A percentile compares a stretch with the other conserved stretches of the same genome.
phyloP scores from a whole-genome alignment of 2,888 invertebrate genomes.

The Tipula vernalis region DNA sequence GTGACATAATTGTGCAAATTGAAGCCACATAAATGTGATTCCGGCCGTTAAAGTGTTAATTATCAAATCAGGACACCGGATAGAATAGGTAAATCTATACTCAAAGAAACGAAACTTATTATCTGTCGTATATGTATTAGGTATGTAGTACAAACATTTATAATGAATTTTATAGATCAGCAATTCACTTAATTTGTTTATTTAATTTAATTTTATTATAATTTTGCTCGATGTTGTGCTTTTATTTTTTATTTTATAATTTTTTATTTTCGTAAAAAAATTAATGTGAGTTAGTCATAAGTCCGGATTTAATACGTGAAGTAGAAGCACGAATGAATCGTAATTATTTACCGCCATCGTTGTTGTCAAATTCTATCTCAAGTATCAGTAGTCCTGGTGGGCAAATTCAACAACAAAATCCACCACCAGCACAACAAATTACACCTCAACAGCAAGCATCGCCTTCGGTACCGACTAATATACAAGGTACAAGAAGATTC shows the following conservation, averaged over 20 bases:
- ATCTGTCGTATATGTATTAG: neutral
- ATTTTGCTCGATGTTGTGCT: conserved; percentile 18
- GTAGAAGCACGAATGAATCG: conserved; percentile 80
- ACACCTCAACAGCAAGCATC: conserved; percentile 21
- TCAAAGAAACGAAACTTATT: no score
- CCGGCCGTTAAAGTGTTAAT: no score
- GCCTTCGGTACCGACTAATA: conserved; percentile 20
- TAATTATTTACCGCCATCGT: conserved; percentile 60
- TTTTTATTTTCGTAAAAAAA: conserved; percentile 8
- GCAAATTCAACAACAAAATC: conserved; percentile 29
- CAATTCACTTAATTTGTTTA: conserved; percentile 16
- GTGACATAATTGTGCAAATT: no score
- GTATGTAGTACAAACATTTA: neutral
- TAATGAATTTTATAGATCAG: neutral
- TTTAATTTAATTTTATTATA: conserved; percentile 21
- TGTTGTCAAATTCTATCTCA: conserved; percentile 39
- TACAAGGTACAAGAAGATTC: conserved; percentile 16
- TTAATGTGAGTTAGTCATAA: conserved; percentile 52
- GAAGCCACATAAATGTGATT: no score
- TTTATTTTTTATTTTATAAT: conserved; percentile 18
- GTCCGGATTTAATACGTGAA: conserved; percentile 78
- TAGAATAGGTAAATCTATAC: no score
- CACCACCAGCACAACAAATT: conserved; percentile 22
- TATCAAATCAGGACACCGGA: no score
- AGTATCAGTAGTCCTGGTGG: conserved; percentile 12